These are phyloP conservation scores for Colossoma macropomum DNA, from an alignment of 2,113 vertebrate genomes.

Conservation along the genomic window DNA sequence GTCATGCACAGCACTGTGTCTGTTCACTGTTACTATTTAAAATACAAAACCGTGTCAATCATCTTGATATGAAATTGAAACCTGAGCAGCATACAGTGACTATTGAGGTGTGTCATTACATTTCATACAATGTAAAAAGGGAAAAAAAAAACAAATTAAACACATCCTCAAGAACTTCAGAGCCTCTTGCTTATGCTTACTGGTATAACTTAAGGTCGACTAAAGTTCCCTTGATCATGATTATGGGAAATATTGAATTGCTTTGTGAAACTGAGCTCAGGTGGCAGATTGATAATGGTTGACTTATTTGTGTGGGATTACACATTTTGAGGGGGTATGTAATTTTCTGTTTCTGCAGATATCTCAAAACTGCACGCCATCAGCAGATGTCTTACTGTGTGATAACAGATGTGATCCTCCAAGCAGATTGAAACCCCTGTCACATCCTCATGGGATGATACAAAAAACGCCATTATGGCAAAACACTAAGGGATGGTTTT, in stretches of 20 bases:
- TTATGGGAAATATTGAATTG: neutral
- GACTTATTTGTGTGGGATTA: conserved; percentile 7
- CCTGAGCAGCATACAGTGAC: conserved; percentile 47
- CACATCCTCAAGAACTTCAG: conserved; percentile 21
- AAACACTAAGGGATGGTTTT: neutral
- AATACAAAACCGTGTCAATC: conserved; percentile 36
- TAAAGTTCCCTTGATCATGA: neutral
- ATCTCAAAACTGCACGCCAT: conserved; percentile 1
- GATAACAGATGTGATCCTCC: conserved; percentile 34
- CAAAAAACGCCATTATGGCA: neutral
- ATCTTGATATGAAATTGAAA: conserved; percentile 43
- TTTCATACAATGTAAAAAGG: conserved; percentile 47
- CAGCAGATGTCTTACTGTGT: conserved; percentile 36
- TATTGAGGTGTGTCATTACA: conserved; percentile 46
- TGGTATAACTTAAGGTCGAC: neutral
- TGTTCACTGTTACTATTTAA: conserved; percentile 50
- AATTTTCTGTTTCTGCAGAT: conserved; percentile 9
- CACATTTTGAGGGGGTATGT: conserved; percentile 2
- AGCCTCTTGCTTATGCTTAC: neutral
- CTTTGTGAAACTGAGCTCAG: neutral
- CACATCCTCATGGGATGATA: neutral
- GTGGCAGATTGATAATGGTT: conserved; percentile 12
- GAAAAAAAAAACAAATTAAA: conserved; percentile 45
- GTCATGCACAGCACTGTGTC: conserved; percentile 46
- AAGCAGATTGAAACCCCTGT: conserved; percentile 27